Base-by-base conservation (phyloP, 1,140 invertebrate genomes). In the Drosophila eugracilis region DNA sequence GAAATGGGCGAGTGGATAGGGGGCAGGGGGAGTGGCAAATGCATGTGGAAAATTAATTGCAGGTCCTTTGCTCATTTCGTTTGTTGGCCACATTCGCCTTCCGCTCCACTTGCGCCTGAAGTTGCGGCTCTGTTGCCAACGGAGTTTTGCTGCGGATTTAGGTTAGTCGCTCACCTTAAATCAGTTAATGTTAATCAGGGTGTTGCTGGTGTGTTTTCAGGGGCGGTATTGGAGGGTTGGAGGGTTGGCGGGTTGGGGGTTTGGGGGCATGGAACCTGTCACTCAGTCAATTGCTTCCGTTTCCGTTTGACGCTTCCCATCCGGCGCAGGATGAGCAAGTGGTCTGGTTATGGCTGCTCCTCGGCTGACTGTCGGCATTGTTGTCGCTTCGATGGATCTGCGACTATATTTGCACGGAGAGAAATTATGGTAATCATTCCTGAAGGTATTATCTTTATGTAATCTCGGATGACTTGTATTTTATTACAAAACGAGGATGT, bases 211-310 rank as follows among this genome's bases (percentile, higher is more conserved):
- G 6, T 15, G 26, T n/a, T 10, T 58, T 22, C 6, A 0, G 21
- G 5, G 19, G 24, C 5, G 5, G 9, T 15, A 6, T n/a, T 5
- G 36, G 6, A 0, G 14, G 14, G 0, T 5, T 5, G 14, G n/a
- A 7, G 36, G 32, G 26, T 26, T 26, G 26, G 26, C 1, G 5
- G 15, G 6, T 1, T 12, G 7, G 17, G 30, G 22, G 22, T 4
- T n/a, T n/a, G 6, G 24, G 34, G 19, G 24, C 17, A 24, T 6
- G 26, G 55, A 19, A 44, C 60, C 39, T 58, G 47, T 52, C 62
- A 76, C 49, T 57, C 66, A 81, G 69, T 81, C 73, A 73, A 81
- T 81, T 76, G 55, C 78, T 81, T 81, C 78, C 78, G 72, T 32
- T 76, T 80, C 66, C 77, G 72, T 52, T 79, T 65, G 62, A 69